Base-by-base conservation (phyloP, 2,888 invertebrate genomes). In the Trichogramma evanescens region DNA sequence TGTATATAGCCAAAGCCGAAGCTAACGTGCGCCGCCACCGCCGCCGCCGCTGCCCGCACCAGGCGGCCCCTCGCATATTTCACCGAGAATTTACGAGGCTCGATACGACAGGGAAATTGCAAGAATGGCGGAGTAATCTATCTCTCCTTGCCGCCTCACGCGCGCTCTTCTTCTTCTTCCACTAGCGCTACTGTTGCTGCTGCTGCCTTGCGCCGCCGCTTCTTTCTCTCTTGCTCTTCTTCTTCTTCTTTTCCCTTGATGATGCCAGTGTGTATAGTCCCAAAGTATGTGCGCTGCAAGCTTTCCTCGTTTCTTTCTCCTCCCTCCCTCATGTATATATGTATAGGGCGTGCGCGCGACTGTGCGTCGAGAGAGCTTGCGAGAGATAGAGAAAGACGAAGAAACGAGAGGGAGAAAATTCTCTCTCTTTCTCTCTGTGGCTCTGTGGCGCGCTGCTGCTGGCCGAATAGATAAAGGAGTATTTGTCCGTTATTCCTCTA, bases 21-120 rank as follows among this genome's bases (percentile, higher is more conserved):
- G 54, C 4, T 4, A 26, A 26, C 26, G 26, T 26, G 26, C 26
- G 26, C 26, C 26, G 2, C 26, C 26, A 26, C 26, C 26, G 26
- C 26, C 3, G 26, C 73, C 73, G 76, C 77, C 75, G 77, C 77
- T 78, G 78, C 76, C 76, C 76, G 77, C 75, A 77, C 75, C 76
- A 74, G 78, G 78, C 77, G 75, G 77, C 75, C 75, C 81, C 78
- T 81, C 82, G 85, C 84, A 88, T 89, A 89, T 87, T 87, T 89
- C 89, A 89, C 87, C 80, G 83, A 82, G 85, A 87, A 89, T 89
- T 89, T 89, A 89, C 87, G 88, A 86, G 85, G 86, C 84, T 86
- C 88, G 88, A 88, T 89, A 89, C 89, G 89, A 89, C 89, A 89
- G 89, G 88, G 89, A 89, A 89, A 89, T 89, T 89, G 89, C 89